A percentile compares a stretch with the other conserved stretches of the same genome.
phyloP scores from a whole-genome alignment of 1,140 invertebrate species.

The Palaemon carinicauda region DNA sequence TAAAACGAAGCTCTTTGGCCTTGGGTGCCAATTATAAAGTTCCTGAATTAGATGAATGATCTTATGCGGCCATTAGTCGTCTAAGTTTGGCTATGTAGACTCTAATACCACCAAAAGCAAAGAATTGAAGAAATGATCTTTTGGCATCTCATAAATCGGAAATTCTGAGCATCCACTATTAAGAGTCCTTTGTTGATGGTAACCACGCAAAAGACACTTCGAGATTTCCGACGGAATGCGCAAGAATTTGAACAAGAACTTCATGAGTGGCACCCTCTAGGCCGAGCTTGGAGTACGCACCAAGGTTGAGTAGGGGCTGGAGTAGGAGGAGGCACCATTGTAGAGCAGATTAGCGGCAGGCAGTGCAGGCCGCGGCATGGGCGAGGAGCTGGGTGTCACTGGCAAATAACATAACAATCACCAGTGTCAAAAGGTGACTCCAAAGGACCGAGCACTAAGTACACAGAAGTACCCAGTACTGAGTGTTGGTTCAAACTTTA shows the following conservation, averaged over 20 bases:
- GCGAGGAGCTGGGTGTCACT: conserved; percentile 58
- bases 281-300: conserved; percentile 48
- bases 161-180: too few relatives aligned
- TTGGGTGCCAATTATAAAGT: background rate
- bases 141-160: too few relatives aligned
- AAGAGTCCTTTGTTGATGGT: background rate
- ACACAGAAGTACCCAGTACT: too few relatives aligned
- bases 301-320: conserved; percentile 58
- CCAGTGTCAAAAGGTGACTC: conserved; percentile 21
- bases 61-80: too few relatives aligned
- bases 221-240: too few relatives aligned
- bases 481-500: too few relatives aligned
- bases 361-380: conserved; percentile 59
- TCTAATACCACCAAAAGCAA: too few relatives aligned
- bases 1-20: background rate
- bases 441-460: too few relatives aligned
- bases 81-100: too few relatives aligned
- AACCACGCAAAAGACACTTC: background rate
- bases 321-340: conserved; percentile 58
- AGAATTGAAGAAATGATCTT: too few relatives aligned
- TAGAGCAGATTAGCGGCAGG: conserved; percentile 59
- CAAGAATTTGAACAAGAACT: too few relatives aligned
- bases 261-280: conserved; percentile 12
- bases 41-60: background rate
- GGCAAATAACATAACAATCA: conserved; percentile 44